Evolutionary conservation across 2,888 invertebrate species (phyloP), one percentile per base, ranked within the genome.

Genomic region (Saturnia japonica): DNA sequence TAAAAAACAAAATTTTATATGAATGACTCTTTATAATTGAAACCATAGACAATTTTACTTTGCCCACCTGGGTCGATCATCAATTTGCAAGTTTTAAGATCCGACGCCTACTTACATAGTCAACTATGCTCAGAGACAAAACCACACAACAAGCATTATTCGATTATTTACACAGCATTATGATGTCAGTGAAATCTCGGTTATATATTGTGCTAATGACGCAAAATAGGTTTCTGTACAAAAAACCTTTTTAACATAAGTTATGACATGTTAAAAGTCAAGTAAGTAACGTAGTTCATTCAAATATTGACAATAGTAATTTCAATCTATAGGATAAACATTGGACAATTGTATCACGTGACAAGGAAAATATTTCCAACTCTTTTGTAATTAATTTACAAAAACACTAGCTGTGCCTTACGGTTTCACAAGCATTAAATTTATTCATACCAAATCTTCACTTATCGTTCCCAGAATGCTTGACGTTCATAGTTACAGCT

Each of bases 61-160:
- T 75, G 82, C 79, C 84, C 86, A 86, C 84, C 84, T 78, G 77
- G 74, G 79, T 74, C 74, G 79, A 72, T 80, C 80, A 85, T 85
- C 82, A 82, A 80, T 83, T 83, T 77, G 75, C 81, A 78, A 81
- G 83, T 81, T 88, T 87, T 85, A 86, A 85, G 81, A 84, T 80
- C 80, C 77, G 77, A 78, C 80, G 78, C 78, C 82, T 80, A 84
- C 83, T 80, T 80, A 82, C 82, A 78, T 79, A 78, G 80, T 80
- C 22, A 74, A n/a, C 66, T 54, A 67, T 43, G 67, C 64, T 68
- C 40, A 69, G 70, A 75, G 68, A 73, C 72, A 78, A 75, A 79
- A 81, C 71, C 69, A 57, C 68, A 78, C 76, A 79, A 75, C 71
- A 76, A 72, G 70, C 71, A 74, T 67, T 70, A 57, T 54, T 40